phyloP scores from a whole-genome alignment of 2,888 invertebrate species.

The Nomada goodeniana region DNA sequence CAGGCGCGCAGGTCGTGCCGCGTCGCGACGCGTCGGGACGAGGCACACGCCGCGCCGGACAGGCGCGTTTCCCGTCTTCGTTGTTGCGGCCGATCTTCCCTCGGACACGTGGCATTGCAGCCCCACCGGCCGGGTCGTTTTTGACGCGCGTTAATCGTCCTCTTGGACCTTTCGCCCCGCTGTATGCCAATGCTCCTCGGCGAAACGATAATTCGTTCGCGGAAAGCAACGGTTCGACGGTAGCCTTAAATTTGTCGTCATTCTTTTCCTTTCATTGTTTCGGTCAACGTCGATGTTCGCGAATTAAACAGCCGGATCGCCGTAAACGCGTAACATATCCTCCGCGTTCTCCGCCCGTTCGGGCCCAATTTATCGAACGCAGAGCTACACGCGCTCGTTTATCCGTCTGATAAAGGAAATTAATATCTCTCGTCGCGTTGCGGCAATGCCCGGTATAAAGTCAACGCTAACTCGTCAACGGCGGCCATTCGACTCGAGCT shows the following conservation, averaged over 20 bases:
- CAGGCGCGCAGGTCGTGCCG: constrained; percentile 64
- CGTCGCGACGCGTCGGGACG: constrained; percentile 38
- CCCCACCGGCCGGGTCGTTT: constrained; percentile 43
- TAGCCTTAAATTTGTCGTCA: constrained; percentile 5
- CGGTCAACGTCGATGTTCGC: background rate
- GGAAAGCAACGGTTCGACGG: background rate
- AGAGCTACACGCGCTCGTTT: background rate
- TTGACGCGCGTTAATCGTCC: background rate
- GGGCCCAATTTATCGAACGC: constrained; percentile 18
- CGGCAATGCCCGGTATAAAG: background rate
- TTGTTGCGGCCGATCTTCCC: constrained; percentile 44
- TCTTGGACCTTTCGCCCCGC: background rate
- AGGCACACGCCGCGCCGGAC: constrained; percentile 70
- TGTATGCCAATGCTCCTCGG: background rate
- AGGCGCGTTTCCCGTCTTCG: constrained; percentile 45
- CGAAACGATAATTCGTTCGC: background rate
- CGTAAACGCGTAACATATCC: background rate
- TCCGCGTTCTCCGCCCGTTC: background rate
- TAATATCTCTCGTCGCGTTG: constrained; percentile 5
- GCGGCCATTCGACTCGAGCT: too few species aligned
- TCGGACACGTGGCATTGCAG: constrained; percentile 57
- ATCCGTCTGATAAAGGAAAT: constrained; percentile 21
- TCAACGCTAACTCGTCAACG: too few species aligned
- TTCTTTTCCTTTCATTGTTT: background rate
- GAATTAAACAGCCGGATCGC: background rate